These are phyloP conservation scores for Stichopus horrens DNA, from an alignment of 53 echinoderm and acorn worm species.

Conservation along the genomic window DNA sequence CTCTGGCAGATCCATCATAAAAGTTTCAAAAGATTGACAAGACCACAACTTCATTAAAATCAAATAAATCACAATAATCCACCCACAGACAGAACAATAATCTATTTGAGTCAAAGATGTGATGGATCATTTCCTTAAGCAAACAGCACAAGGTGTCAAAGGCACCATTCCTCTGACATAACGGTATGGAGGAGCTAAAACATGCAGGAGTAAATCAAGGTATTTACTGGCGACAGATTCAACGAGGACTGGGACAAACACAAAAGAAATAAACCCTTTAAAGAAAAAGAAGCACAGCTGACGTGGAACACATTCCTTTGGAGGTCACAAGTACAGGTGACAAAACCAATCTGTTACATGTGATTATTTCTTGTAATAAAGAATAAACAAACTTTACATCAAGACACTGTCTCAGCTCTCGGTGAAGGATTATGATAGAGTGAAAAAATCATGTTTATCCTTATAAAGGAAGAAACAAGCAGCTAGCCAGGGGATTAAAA, in stretches of 20 bases:
- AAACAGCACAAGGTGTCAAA: slow-evolving; percentile 37
- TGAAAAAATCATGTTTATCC: too few relatives aligned
- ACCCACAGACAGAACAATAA: slow-evolving; percentile 6
- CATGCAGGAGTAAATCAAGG: slow-evolving; percentile 1
- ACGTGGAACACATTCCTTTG: neutral
- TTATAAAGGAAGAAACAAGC: too few relatives aligned
- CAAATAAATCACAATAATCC: slow-evolving; percentile 34
- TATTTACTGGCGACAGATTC: slow-evolving; percentile 6
- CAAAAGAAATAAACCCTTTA: neutral
- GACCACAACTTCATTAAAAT: slow-evolving; percentile 41
- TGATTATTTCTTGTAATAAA: neutral
- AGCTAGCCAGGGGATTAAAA: too few relatives aligned
- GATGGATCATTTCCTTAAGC: slow-evolving; percentile 21
- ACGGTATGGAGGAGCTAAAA: neutral
- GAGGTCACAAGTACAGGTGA: neutral
- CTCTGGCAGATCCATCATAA: neutral
- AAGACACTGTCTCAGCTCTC: too few relatives aligned
- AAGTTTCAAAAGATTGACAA: slow-evolving; percentile 5
- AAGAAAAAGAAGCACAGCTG: neutral
- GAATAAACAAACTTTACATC: neutral
- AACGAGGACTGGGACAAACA: neutral
- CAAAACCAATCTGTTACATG: slow-evolving; percentile 18
- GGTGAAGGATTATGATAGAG: too few relatives aligned
- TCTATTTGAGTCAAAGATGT: slow-evolving; percentile 1
- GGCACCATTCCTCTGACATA: neutral